Percentiles rank a stretch among this genome's conserved stretches.
phyloP scores from a whole-genome alignment of 1,140 invertebrate species.

The Orius laevigatus region DNA sequence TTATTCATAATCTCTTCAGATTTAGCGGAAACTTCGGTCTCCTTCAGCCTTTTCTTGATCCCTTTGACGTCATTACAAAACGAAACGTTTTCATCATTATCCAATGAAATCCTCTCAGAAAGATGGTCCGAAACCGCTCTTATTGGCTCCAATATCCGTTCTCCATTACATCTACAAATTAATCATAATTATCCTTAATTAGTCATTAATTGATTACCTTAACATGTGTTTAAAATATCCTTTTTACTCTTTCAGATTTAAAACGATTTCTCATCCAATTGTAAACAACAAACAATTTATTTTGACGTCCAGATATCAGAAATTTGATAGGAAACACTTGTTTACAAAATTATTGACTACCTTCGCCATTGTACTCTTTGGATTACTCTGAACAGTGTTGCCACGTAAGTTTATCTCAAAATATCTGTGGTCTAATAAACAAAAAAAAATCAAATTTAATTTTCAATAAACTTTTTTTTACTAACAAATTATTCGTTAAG shows the following conservation, averaged over 20 bases:
- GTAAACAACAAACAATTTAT: neutral
- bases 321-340: neutral
- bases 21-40: neutral
- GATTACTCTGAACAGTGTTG: no score
- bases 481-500: no score
- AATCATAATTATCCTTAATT: neutral
- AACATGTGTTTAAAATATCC: constrained; percentile 15
- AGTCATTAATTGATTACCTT: constrained; percentile 8
- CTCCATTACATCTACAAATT: constrained; percentile 20
- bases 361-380: constrained; percentile 3
- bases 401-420: no score
- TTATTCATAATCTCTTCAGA: constrained; percentile 18
- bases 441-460: no score
- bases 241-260: neutral
- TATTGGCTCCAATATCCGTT: constrained; percentile 19
- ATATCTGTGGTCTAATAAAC: no score
- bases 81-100: constrained; percentile 13
- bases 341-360: constrained; percentile 11
- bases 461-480: no score
- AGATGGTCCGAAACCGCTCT: constrained; percentile 20
- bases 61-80: constrained; percentile 7
- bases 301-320: neutral
- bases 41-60: constrained; percentile 3
- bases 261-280: neutral
- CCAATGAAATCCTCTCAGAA: constrained; percentile 19